phyloP scores from a whole-genome alignment of 2,113 vertebrate genomes.

The Rattus norvegicus region DNA sequence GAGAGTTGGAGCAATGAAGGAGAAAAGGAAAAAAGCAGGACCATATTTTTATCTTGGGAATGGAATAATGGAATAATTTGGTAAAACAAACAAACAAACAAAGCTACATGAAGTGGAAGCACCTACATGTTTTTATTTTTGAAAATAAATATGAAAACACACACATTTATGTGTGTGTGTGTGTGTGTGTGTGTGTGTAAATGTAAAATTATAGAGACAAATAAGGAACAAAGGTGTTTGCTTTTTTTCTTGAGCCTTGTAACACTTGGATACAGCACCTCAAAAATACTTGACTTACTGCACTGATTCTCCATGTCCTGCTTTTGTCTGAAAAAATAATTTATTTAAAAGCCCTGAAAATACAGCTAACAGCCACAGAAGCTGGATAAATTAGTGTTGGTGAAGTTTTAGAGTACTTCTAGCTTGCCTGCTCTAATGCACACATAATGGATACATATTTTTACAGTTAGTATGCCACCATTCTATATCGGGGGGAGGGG shows the following conservation, averaged over 20 bases:
- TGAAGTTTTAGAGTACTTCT: constrained; percentile 20
- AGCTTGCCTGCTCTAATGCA: constrained; percentile 9
- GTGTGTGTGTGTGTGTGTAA: neutral
- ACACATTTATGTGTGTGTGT: neutral
- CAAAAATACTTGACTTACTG: constrained; percentile 12
- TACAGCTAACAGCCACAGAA: neutral
- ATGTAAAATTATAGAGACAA: neutral
- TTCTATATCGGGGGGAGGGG: neutral
- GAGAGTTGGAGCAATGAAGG: neutral
- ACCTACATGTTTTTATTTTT: neutral
- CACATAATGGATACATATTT: neutral
- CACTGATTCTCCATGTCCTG: neutral
- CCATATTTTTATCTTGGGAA: neutral
- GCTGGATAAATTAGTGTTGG: neutral
- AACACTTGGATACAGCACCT: neutral
- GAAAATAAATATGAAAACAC: neutral
- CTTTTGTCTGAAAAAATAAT: constrained; percentile 32
- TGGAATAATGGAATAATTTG: neutral
- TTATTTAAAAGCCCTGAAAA: neutral
- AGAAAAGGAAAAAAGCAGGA: neutral
- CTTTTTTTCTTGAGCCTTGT: neutral
- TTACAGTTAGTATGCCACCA: constrained; percentile 34
- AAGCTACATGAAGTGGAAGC: no score
- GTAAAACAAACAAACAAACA: neutral
- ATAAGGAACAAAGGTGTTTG: neutral